Conservation (phyloP, 2,888 invertebrate species). For the Carterocephalus palaemon region DNA sequence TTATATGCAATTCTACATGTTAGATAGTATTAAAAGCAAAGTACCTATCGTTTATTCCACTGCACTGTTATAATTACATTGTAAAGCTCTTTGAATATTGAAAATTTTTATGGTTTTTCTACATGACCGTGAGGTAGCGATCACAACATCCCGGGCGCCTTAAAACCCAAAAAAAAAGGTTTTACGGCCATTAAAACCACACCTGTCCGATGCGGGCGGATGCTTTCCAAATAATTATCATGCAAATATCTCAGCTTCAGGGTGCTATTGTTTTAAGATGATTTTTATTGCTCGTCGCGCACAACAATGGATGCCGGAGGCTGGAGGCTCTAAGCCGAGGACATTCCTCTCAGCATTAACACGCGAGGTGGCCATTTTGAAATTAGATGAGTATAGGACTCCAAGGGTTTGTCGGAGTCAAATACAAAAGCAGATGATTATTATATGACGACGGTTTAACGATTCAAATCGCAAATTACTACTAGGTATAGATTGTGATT, state of each 20-base stretch:
- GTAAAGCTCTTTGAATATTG: too few relatives aligned
- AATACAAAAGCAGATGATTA: too few relatives aligned
- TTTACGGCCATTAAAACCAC: slow-evolving; percentile 51
- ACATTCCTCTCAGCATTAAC: slow-evolving; percentile 27
- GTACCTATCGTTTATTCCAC: too few relatives aligned
- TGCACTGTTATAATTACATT: too few relatives aligned
- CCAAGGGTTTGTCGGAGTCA: too few relatives aligned
- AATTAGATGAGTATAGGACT: too few relatives aligned
- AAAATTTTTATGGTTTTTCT: neutral
- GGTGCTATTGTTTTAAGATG: slow-evolving; percentile 75
- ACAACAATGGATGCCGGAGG: slow-evolving; percentile 71
- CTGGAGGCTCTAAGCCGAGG: slow-evolving; percentile 47
- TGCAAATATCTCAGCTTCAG: slow-evolving; percentile 70
- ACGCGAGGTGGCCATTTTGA: slow-evolving; percentile 1
- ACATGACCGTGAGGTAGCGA: slow-evolving; percentile 7
- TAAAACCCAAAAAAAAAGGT: slow-evolving; percentile 10
- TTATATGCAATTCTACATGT: too few relatives aligned
- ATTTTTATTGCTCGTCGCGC: slow-evolving; percentile 74
- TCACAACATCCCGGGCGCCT: slow-evolving; percentile 4
- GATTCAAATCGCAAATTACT: too few relatives aligned
- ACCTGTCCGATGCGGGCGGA: slow-evolving; percentile 50
- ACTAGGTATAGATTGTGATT: too few relatives aligned
- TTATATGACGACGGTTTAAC: too few relatives aligned
- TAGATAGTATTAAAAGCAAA: too few relatives aligned
- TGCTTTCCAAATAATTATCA: slow-evolving; percentile 73